These are phyloP conservation scores for Tanytarsus gracilentus DNA, from an alignment of 2,888 invertebrate species.

Conservation along the genomic window DNA sequence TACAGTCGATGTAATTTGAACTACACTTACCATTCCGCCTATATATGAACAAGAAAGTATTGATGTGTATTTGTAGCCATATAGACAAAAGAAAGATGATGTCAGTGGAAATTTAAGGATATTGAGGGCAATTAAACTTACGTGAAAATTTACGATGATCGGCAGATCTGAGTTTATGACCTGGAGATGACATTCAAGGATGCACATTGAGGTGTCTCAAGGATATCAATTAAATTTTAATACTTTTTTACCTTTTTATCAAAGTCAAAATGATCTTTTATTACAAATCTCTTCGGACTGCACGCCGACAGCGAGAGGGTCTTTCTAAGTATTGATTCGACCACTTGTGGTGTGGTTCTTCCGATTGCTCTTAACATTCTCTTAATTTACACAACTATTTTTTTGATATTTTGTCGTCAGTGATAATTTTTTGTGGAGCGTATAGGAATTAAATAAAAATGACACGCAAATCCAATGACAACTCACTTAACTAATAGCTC, in stretches of 20 bases:
- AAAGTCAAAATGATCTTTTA: conserved; percentile 69
- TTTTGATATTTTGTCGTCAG: too few species aligned
- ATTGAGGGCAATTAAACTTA: neutral
- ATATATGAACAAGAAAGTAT: neutral
- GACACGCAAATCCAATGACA: neutral
- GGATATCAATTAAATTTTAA: neutral
- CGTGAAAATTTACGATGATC: conserved; percentile 81
- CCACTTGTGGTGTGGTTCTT: conserved; percentile 13
- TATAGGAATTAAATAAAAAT: neutral
- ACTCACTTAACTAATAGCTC: conserved; percentile 10
- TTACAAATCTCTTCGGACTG: conserved; percentile 42
- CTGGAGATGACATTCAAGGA: conserved; percentile 35
- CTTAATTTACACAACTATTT: neutral
- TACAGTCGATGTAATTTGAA: neutral
- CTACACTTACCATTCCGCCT: conserved; percentile 1
- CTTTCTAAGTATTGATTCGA: conserved; percentile 27
- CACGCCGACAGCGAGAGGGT: conserved; percentile 31
- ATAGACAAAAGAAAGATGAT: neutral
- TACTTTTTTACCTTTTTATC: conserved; percentile 53
- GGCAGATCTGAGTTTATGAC: conserved; percentile 75
- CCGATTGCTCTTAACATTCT: conserved; percentile 18
- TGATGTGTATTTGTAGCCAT: neutral
- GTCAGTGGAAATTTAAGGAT: neutral
- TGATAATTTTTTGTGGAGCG: neutral
- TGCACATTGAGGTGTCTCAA: conserved; percentile 1